Evolutionary conservation across 2,888 invertebrate species (phyloP), one percentile per base, ranked within the genome.

Genomic region (Drosophila conformis): DNA sequence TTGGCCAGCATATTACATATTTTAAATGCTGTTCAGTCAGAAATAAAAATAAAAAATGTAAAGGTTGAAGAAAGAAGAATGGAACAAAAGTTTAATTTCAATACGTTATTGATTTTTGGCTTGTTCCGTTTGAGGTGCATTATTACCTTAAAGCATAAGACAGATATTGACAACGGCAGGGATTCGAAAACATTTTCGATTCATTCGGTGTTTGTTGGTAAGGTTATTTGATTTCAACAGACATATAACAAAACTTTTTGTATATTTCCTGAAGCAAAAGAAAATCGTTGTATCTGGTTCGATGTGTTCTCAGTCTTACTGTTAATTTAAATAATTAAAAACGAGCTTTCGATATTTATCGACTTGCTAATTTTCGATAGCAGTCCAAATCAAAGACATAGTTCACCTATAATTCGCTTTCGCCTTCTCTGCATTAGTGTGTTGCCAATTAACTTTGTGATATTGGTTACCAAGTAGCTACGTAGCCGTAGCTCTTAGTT

Each of bases 381-480:
- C 21, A 46, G 21, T 21, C 15, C 13, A 13, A 15, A 8, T 4
- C 7, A 13, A 49, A 27, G 8, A 5, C 11, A 27, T 18, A 18
- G 1, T 3, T 29, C 29, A 29, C 29, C 0, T 5, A 27, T 27
- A 5, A 27, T 29, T 60, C 40, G 49, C 0, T 7, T 21, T 46
- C 13, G 13, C 29, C 25, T 25, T 49, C 59, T 64, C 38, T 40
- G 57, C 31, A 21, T 58, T 33, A 29, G 38, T 56, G 4, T 38
- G 27, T n/a, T 38, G 33, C 18, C 2, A 29, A 15, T 49, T 56
- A 56, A 29, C 49, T 51, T 68, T 68, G 33, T 65, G 56, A 40
- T 49, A 67, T 48, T 66, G 46, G 46, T 29, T 6, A 6, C 29
- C 6, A 29, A 5, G 6, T 29, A 29, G 29, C 29, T 27, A 27